These are phyloP conservation scores for Calameuta filiformis DNA, from an alignment of 2,888 invertebrate species.

Conservation along the genomic window DNA sequence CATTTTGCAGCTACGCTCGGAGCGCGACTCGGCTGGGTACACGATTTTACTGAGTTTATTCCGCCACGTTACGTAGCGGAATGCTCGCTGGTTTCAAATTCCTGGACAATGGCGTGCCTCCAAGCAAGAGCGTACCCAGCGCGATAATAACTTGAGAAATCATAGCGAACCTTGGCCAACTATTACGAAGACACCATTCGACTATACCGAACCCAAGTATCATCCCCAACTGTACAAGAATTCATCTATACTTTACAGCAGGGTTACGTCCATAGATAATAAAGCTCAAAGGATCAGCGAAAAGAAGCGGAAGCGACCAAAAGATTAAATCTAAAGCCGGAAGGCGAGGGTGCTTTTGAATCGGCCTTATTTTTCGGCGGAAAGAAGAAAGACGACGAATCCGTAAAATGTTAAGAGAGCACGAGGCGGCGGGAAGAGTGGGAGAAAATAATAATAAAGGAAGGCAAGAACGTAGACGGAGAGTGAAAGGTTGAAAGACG, in stretches of 20 bases:
- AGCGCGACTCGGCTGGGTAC: background rate
- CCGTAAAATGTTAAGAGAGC: background rate
- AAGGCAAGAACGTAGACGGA: background rate
- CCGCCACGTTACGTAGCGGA: background rate
- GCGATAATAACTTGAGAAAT: background rate
- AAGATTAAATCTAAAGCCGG: background rate
- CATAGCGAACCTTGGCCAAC: background rate
- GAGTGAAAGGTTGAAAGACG: background rate
- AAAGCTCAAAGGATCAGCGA: background rate
- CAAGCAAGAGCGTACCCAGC: background rate
- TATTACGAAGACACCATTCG: background rate
- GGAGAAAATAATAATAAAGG: background rate
- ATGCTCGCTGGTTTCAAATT: background rate
- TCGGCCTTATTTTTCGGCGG: background rate
- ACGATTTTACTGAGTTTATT: conserved; percentile 5
- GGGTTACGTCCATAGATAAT: background rate
- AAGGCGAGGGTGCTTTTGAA: background rate
- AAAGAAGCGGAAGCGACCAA: background rate
- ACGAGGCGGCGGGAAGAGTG: background rate
- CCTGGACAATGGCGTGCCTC: background rate
- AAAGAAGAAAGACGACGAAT: background rate
- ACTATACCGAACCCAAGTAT: background rate
- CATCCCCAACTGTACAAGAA: background rate
- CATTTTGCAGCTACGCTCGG: conserved; percentile 1
- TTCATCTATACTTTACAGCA: background rate